A percentile compares a stretch with the other conserved stretches of the same genome.
phyloP scores from a whole-genome alignment of 2,797 vertebrate genomes.

The Lutjanus argentimaculatus region DNA sequence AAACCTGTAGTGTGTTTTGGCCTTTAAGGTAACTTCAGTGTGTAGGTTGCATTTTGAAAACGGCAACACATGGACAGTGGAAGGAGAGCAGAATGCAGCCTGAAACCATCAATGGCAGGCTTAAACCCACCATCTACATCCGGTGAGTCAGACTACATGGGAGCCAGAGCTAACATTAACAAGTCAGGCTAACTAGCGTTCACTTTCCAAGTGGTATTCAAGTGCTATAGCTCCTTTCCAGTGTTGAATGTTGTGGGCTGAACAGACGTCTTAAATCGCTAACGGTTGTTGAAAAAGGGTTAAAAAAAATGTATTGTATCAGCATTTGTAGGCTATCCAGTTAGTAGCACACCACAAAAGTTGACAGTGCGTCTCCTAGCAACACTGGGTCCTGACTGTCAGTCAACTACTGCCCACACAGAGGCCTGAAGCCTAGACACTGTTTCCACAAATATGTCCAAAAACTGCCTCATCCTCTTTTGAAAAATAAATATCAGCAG shows the following conservation, averaged over 20 bases:
- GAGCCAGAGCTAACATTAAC: neutral
- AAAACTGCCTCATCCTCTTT: neutral
- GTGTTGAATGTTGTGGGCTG: neutral
- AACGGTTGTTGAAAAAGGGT: neutral
- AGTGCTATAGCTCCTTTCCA: neutral
- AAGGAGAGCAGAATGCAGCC: too few species aligned
- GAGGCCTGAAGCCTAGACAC: neutral
- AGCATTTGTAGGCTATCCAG: neutral
- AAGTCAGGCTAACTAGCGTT: neutral
- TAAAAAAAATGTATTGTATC: neutral
- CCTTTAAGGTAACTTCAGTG: too few species aligned
- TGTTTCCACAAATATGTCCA: constrained; percentile 17
- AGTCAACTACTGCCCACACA: constrained; percentile 7
- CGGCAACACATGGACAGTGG: too few species aligned
- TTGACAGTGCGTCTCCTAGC: constrained; percentile 18
- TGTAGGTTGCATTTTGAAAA: too few species aligned
- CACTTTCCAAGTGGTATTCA: neutral
- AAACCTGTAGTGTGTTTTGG: too few species aligned
- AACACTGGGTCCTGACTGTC: constrained; percentile 12
- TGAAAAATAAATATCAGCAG: neutral
- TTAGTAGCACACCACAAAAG: neutral
- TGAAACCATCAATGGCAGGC: too few species aligned
- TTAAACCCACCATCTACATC: too few species aligned
- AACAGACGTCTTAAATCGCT: neutral
- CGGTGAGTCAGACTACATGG: too few species aligned